These are phyloP conservation scores for Linhomoeus sp. DNA, from an alignment of 2,888 invertebrate genomes.

Conservation along the genomic window DNA sequence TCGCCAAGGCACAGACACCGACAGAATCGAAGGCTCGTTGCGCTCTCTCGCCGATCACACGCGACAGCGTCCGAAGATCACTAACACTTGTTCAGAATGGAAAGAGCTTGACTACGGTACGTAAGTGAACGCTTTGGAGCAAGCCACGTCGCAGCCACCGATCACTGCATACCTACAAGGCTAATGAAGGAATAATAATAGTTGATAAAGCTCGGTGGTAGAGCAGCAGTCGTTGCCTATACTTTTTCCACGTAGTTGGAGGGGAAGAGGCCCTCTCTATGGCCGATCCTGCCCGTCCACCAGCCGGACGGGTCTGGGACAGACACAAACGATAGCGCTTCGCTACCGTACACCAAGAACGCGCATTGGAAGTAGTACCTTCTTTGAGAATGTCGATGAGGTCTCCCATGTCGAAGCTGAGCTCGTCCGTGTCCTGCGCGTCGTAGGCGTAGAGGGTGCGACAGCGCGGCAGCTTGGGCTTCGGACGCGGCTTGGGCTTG, in stretches of 20 bases:
- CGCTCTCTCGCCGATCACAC: too few relatives aligned
- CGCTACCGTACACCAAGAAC: not conserved
- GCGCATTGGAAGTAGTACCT: constrained; percentile 29
- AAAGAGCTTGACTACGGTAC: too few relatives aligned
- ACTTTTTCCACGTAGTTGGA: constrained; percentile 45
- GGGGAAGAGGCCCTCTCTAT: constrained; percentile 43
- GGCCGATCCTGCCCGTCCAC: constrained; percentile 43
- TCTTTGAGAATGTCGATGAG: constrained; percentile 42
- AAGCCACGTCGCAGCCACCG: too few relatives aligned
- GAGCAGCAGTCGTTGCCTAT: too few relatives aligned
- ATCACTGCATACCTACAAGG: too few relatives aligned
- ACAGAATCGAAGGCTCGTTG: too few relatives aligned
- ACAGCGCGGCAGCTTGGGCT: constrained; percentile 22
- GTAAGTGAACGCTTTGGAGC: too few relatives aligned
- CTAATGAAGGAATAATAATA: too few relatives aligned
- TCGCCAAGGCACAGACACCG: too few relatives aligned
- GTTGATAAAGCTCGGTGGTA: too few relatives aligned
- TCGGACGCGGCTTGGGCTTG: constrained; percentile 26
- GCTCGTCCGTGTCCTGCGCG: constrained; percentile 45
- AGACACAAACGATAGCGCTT: constrained; percentile 1
- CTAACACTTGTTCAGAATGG: too few relatives aligned
- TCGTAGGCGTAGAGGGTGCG: constrained; percentile 42
- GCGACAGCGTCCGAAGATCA: too few relatives aligned
- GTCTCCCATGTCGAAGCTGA: constrained; percentile 42
- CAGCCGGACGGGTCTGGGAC: constrained; percentile 44